Percentiles rank a stretch among this genome's conserved stretches.
Conservation (phyloP, 2,797 vertebrate species). For the Tokudaia muenninki region DNA sequence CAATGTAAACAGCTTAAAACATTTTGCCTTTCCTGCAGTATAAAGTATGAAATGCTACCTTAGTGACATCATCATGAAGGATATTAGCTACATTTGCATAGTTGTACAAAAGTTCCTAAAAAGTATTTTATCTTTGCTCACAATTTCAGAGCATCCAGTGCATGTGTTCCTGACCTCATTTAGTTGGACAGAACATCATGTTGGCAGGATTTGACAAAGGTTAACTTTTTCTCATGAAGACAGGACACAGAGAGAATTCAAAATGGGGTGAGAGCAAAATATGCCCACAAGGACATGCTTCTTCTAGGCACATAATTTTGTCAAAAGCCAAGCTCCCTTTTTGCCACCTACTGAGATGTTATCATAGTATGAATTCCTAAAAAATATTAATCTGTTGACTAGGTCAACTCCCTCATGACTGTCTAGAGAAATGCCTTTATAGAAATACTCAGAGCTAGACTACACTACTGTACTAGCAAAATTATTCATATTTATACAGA, state of each 20-base stretch:
- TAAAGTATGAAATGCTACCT: not conserved
- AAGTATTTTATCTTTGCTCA: no score
- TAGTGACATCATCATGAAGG: not conserved
- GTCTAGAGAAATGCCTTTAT: not conserved
- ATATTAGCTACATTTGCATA: not conserved
- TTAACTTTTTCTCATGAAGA: not conserved
- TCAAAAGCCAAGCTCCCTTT: not conserved
- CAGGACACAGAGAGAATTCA: not conserved
- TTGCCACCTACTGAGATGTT: not conserved
- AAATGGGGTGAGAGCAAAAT: not conserved
- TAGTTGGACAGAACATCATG: not conserved
- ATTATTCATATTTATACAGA: not conserved
- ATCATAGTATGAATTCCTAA: not conserved
- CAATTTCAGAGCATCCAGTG: not conserved
- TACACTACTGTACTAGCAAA: not conserved
- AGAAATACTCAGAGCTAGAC: not conserved
- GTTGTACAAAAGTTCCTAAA: no score
- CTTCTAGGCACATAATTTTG: not conserved
- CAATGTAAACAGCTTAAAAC: not conserved
- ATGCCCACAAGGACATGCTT: not conserved
- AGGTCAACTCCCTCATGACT: no score
- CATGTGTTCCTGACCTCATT: no score
- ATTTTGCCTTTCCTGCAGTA: not conserved
- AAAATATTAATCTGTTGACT: not conserved
- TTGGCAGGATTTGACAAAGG: not conserved